Conservation (phyloP, 2,113 vertebrate species). For the Alexandromys fortis region DNA sequence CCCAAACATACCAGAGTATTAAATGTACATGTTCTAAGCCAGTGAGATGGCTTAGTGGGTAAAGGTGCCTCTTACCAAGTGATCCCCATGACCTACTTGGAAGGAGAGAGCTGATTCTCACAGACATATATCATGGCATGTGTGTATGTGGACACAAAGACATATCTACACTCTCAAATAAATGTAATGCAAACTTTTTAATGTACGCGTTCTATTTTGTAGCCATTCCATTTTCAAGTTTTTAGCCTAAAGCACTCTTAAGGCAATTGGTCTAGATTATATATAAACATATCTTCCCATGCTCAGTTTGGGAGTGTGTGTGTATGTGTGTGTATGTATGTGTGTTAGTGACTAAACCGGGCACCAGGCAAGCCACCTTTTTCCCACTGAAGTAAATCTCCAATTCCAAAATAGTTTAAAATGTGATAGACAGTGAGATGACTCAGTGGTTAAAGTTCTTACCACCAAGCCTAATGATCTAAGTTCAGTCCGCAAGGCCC, state of each 20-base stretch:
- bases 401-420: background rate
- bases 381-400: background rate
- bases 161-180: background rate
- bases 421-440: background rate
- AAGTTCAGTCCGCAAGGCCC: too few species aligned
- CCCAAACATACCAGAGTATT: too few species aligned
- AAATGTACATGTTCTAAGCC: too few species aligned
- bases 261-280: background rate
- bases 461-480: background rate
- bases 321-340: background rate
- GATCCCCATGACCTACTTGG: background rate
- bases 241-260: constrained; percentile 19
- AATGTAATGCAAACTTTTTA: background rate
- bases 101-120: background rate
- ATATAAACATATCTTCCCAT: background rate
- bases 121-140: background rate
- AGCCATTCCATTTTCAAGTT: background rate
- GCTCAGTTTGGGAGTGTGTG: background rate
- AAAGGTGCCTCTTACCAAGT: background rate
- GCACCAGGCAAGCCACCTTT: background rate
- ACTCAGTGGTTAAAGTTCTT: background rate
- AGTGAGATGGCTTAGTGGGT: background rate
- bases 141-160: background rate
- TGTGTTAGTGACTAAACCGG: background rate
- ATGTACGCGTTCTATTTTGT: background rate